phyloP scores from a whole-genome alignment of 2,888 invertebrate species.

The Frankliniella intonsa region DNA sequence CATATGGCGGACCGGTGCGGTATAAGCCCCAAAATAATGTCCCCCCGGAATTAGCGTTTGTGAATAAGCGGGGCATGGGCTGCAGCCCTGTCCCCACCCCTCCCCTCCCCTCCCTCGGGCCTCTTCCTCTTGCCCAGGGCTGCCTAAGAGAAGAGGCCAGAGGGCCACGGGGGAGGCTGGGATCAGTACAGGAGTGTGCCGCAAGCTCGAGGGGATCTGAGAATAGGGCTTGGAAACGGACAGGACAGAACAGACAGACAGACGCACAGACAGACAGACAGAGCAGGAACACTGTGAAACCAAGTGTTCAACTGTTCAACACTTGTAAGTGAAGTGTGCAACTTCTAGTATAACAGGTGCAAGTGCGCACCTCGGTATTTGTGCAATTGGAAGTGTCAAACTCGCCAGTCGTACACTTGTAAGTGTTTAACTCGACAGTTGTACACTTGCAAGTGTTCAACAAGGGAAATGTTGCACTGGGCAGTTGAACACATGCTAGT shows the following conservation, averaged over 20 bases:
- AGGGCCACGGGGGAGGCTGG: not conserved
- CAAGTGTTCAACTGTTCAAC: too few species aligned
- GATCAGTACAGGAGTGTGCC: not conserved
- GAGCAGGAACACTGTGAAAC: too few species aligned
- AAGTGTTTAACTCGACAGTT: too few species aligned
- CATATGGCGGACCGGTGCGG: not conserved
- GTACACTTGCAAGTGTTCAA: too few species aligned
- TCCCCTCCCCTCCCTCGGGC: not conserved
- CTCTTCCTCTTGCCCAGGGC: not conserved
- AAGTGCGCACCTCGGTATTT: too few species aligned
- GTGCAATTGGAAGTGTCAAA: too few species aligned
- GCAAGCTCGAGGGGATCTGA: not conserved
- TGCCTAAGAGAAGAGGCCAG: not conserved
- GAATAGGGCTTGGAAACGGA: not conserved
- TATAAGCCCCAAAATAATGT: constrained; percentile 16
- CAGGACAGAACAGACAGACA: not conserved
- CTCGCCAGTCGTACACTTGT: too few species aligned
- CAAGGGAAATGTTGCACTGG: too few species aligned
- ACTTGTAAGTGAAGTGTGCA: too few species aligned
- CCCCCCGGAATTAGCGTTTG: constrained; percentile 17
- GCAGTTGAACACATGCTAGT: not conserved
- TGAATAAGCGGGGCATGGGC: not conserved
- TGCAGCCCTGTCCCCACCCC: not conserved
- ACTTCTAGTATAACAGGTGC: too few species aligned
- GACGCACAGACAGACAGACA: not conserved